phyloP scores from a whole-genome alignment of 2,888 invertebrate species.

The Brachypalpus laphriformis region DNA sequence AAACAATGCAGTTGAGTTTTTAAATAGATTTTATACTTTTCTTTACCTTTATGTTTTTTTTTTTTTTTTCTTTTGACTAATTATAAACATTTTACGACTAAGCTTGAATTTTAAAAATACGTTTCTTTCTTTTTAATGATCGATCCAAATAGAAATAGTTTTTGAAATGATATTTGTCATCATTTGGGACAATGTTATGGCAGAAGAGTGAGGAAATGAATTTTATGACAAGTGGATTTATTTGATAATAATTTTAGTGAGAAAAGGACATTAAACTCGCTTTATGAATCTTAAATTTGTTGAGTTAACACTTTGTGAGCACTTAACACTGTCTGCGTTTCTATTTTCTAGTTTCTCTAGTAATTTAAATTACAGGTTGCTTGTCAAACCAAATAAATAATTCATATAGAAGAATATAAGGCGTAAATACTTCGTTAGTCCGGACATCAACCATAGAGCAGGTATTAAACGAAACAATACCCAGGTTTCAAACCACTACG shows the following conservation, averaged over 20 bases:
- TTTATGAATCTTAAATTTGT: neutral
- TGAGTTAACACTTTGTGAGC: no score
- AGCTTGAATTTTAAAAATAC: neutral
- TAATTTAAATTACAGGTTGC: no score
- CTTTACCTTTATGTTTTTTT: neutral
- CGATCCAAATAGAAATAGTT: neutral
- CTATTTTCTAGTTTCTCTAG: no score
- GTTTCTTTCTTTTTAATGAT: neutral
- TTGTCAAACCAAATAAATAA: no score
- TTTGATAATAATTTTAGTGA: neutral
- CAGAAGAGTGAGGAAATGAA: neutral
- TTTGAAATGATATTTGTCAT: constrained; percentile 6
- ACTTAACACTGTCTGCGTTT: no score
- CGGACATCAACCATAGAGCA: no score
- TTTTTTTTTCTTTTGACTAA: no score
- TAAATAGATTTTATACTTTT: neutral
- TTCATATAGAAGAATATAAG: no score
- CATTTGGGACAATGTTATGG: neutral
- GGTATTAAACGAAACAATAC: no score
- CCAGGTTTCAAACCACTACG: no score
- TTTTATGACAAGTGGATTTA: neutral
- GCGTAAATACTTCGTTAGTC: no score
- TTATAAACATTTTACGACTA: constrained; percentile 3
- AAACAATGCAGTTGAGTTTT: neutral
- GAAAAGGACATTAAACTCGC: neutral